Evolutionary conservation across 2,113 vertebrate genomes (phyloP).

Genomic region (Columba livia): DNA sequence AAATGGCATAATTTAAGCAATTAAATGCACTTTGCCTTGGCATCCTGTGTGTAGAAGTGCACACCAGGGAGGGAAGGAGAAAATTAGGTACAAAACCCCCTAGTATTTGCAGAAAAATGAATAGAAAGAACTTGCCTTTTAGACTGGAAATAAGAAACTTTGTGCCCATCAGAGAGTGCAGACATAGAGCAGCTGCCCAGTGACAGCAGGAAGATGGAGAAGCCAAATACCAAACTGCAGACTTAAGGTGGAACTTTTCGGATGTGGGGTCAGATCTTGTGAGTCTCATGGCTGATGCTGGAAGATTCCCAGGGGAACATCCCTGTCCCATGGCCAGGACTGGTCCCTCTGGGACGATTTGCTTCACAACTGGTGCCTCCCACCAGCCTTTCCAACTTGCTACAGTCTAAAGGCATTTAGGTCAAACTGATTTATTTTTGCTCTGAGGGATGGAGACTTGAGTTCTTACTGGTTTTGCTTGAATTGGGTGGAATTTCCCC

Average conservation of each 20-base stretch:
- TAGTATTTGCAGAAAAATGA: not conserved
- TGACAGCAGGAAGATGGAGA: not conserved
- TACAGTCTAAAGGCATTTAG: not conserved
- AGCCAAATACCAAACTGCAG: not conserved
- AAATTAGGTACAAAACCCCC: not conserved
- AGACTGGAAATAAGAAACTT: not conserved
- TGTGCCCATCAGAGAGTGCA: not conserved
- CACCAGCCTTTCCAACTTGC: too few relatives aligned
- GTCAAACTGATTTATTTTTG: not conserved
- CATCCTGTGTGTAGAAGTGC: not conserved
- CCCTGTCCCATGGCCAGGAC: not conserved
- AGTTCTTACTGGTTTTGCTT: not conserved
- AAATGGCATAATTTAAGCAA: not conserved
- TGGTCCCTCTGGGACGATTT: not conserved
- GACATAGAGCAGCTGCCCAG: not conserved
- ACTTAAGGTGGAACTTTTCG: not conserved
- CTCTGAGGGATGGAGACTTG: not conserved
- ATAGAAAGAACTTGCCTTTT: not conserved
- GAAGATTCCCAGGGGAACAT: not conserved
- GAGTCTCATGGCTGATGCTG: not conserved
- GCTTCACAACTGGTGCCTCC: not conserved
- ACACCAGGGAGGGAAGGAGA: not conserved
- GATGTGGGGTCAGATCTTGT: rapidly evolving
- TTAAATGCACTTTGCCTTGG: not conserved
- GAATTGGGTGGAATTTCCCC: not conserved